These are phyloP conservation scores for Prunella strophiata DNA, from an alignment of 2,797 vertebrate genomes.

Conservation along the genomic window DNA sequence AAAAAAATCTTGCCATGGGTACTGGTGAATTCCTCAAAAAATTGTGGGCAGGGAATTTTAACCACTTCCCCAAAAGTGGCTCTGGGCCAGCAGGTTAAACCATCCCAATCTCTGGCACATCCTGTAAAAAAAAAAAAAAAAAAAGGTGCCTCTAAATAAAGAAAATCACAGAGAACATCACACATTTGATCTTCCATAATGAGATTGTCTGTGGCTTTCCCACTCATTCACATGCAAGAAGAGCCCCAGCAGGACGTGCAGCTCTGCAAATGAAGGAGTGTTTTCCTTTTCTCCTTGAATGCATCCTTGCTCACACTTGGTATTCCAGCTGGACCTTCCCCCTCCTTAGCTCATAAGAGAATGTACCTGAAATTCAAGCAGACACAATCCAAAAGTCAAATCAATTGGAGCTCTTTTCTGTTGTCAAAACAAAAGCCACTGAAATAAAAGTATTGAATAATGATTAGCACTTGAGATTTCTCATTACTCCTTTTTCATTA, in stretches of 20 bases:
- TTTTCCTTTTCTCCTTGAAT: not conserved
- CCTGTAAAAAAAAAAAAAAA: slow-evolving; percentile 56
- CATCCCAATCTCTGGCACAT: slow-evolving; percentile 86
- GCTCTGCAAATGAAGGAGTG: not conserved
- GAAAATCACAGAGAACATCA: not conserved
- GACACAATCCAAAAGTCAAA: not conserved
- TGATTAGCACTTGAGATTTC: not conserved
- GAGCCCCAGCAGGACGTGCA: not conserved
- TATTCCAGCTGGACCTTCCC: not conserved
- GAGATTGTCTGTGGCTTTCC: not conserved
- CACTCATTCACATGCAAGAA: not conserved
- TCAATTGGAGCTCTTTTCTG: not conserved
- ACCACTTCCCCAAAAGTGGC: slow-evolving; percentile 82
- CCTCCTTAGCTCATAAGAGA: not conserved
- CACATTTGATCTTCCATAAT: not conserved
- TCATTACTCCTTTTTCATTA: not conserved
- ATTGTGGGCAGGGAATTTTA: slow-evolving; percentile 81
- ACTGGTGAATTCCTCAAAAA: slow-evolving; percentile 85
- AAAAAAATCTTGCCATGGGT: slow-evolving; percentile 73
- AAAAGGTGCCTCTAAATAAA: not conserved
- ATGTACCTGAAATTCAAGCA: not conserved
- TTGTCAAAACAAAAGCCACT: not conserved
- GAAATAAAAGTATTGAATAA: not conserved
- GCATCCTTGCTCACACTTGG: not conserved
- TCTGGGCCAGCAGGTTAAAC: slow-evolving; percentile 83